A percentile compares a stretch with the other conserved stretches of the same genome.
phyloP scores from a whole-genome alignment of 2,888 invertebrate species.

The Nasonovia ribisnigri region DNA sequence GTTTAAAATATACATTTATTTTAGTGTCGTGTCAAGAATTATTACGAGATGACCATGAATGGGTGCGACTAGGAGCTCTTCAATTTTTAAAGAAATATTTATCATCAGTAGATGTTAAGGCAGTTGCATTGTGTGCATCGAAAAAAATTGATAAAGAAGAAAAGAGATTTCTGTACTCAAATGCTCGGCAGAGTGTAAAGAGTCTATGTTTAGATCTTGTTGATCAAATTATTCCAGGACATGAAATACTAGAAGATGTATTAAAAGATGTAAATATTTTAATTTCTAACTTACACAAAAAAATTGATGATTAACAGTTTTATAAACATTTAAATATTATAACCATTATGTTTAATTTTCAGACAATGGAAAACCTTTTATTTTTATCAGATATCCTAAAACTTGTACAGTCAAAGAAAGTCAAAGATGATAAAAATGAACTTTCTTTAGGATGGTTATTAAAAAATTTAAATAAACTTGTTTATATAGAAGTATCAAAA shows the following conservation, averaged over 20 bases:
- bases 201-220: conserved; percentile 81
- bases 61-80: conserved; percentile 85
- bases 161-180: conserved; percentile 41
- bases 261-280: conserved; percentile 76
- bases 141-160: conserved; percentile 57
- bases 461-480: conserved; percentile 80
- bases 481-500: conserved; percentile 84
- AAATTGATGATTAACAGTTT: background rate
- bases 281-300: background rate
- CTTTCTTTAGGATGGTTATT: conserved; percentile 82
- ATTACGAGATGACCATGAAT: conserved; percentile 85
- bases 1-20: conserved; percentile 51
- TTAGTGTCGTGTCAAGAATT: conserved; percentile 79
- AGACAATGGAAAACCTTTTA: conserved; percentile 79
- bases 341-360: conserved; percentile 66
- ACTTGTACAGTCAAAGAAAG: conserved; percentile 68
- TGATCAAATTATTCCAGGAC: conserved; percentile 79
- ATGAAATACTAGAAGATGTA: conserved; percentile 77
- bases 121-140: conserved; percentile 72
- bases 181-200: conserved; percentile 75
- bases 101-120: conserved; percentile 75
- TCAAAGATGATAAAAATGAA: conserved; percentile 70
- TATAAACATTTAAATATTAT: background rate
- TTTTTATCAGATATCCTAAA: conserved; percentile 77
- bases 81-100: conserved; percentile 83